Evolutionary conservation across 2,113 vertebrate genomes (phyloP), one percentile per base, ranked within the genome.

Genomic region (Notothenia coriiceps): DNA sequence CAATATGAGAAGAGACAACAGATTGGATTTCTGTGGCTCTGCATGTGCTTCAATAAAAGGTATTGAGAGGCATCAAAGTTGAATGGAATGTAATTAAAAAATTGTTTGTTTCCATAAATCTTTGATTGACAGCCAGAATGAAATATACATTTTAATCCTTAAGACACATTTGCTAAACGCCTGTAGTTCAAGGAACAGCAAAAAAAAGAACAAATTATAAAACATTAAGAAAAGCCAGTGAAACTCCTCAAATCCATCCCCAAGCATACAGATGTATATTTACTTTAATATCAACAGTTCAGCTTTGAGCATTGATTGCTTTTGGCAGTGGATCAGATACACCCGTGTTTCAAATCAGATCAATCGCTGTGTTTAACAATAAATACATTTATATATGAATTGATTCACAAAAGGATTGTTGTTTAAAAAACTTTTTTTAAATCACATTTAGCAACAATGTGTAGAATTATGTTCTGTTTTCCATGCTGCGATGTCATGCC

Each of bases 261-360:
- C 17, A 5, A 44, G 43, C 73, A 14, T 51, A 63, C 62, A 61
- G 69, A 44, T 5, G 33, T 66, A 8, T 20, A 46, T 64, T 69
- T 69, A 43, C 63, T 62, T 18, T 46, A 2, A 69, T 69, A 56
- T 50, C 35, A 69, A 70, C 47, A 72, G 43, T 67, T 80, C 43
- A 56, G 71, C 66, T 75, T 11, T 29, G 33, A 12, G 65, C 35
- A 63, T 43, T 67, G 3, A 12, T 67, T 61, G 6, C 35, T 25
- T 4, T 29, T 70, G 60, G 43, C 35, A 62, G 54, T 85, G 43
- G 50, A 68, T 68, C 49, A 60, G 40, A 61, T 22, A 8, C 20
- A 59, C 3, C 12, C 3, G 1, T 64, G 33, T 13, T 52, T 2
- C 8, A 46, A 51, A 57, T 57, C 18, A 22, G 68, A 61, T 17